Base-by-base conservation (phyloP, 2,113 vertebrate genomes). In the Pygoscelis antarcticus region DNA sequence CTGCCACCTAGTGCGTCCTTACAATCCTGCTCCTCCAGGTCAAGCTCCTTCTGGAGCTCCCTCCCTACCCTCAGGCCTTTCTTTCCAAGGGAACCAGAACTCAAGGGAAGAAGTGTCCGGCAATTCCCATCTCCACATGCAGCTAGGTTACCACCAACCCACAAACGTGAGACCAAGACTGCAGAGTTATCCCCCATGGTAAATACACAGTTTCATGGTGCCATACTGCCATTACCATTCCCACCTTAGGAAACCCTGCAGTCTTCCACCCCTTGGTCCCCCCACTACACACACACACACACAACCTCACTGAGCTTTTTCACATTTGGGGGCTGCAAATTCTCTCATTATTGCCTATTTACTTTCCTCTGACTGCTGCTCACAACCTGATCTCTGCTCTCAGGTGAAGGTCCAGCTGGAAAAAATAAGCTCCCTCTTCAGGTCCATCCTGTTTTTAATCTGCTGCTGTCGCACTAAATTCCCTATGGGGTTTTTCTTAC, bases 371-470 rank as follows among this genome's bases (percentile, higher is more conserved):
- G 93, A 79, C 91, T 97, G 90, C 88, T 94, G 69, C 85, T 97
- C 66, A 96, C 61, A 91, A 87, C 80, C 71, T 55, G 21, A 94
- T 93, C 75, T 97, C 93, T 88, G 69, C 77, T 97, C 90, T 97
- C 79, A 72, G 90, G 95, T 88, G 91, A 97, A 94, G 68, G 85
- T 97, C 93, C 98, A 98, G 97, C 97, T 98, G 98, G 97, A 98
- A 98, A 96, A 98, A 97, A 98, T 96, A 98, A 96, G 84, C 96
- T 98, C 98, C 95, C 94, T 97, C 80, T 96, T 97, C 80, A 83
- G 83, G 74, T 83, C 81, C 83, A 96, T 98, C 96, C 97, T 98
- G 98, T 95, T 98, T 97, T 96, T 96, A 98, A 98, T 98, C 97
- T 97, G 89, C 87, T 97, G 92, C 96, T 91, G 93, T 97, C 30